Evolutionary conservation across 2,888 invertebrate genomes (phyloP), one percentile per base, ranked within the genome.

Genomic region (Ectemnius cavifrons): DNA sequence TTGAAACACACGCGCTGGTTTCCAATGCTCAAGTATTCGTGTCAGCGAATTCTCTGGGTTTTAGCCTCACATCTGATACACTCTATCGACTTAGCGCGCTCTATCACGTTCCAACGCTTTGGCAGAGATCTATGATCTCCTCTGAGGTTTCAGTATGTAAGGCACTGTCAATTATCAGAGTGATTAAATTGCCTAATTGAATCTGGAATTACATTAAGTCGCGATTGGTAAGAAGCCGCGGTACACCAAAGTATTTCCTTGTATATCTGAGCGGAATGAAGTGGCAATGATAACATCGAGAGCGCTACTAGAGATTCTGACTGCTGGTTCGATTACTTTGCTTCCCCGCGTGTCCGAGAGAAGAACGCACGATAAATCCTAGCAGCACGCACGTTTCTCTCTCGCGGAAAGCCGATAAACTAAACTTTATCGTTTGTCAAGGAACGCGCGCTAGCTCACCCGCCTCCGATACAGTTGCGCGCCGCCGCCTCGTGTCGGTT

Each of bases 341-440:
- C 2, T 23, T 0, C 2, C 2, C 23, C 23, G 59, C 60, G 37
- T 67, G 69, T 62, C 68, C 59, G 46, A 67, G 20, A n/a, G 37
- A 37, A 37, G 37, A 37, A 11, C 37, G 49, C 47, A 75, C 67
- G 67, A 75, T 77, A 67, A 75, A 78, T 37, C 37, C 37, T 11
- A 8, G 11, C 8, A 6, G 37, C 37, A 11, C 37, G 11, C 37
- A 11, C 37, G 11, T 11, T 6, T 37, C 11, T 37, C 37, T 37
- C 65, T 57, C 47, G 37, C 46, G 45, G 37, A 37, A 37, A 37
- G 46, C 46, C 47, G n/a, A 67, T 49, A 37, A 37, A 60, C 78
- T 81, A 80, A 80, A 70, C 20, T 63, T 81, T 72, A 74, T 80
- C 78, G 49, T 78, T 79, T 80, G 78, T 78, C 78, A 64, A 74